Evolutionary conservation across 2,888 invertebrate genomes (phyloP).

Genomic region (Sarcophaga carnaria): DNA sequence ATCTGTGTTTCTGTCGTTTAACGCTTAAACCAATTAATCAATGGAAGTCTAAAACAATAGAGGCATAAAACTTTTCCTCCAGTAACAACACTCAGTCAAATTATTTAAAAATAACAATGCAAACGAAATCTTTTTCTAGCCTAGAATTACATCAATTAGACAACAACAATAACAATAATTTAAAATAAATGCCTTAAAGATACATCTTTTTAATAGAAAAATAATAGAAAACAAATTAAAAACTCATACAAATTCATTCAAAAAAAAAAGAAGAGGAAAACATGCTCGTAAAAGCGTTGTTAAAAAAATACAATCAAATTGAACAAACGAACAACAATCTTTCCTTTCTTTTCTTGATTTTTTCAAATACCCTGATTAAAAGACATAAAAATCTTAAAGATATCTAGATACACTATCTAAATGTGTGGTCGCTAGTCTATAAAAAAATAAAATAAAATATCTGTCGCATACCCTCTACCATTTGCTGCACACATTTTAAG

Average conservation of each 20-base stretch:
- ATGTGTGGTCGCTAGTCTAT: conserved; percentile 69
- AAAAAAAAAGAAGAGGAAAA: background rate
- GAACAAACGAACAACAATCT: background rate
- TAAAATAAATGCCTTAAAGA: conserved; percentile 9
- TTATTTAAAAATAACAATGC: no score
- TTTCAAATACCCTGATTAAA: conserved; percentile 43
- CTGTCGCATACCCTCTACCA: conserved; percentile 1
- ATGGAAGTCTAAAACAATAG: conserved; percentile 18
- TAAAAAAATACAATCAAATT: conserved; percentile 26
- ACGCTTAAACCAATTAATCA: background rate
- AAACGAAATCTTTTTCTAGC: background rate
- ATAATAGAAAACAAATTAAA: conserved; percentile 45
- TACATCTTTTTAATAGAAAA: background rate
- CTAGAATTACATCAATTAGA: conserved; percentile 35
- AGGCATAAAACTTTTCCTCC: background rate
- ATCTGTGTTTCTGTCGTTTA: no score
- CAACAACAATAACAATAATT: conserved; percentile 16
- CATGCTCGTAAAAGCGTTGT: background rate
- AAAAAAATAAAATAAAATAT: conserved; percentile 20
- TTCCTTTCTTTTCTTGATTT: background rate
- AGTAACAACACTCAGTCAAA: no score
- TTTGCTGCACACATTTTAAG: conserved; percentile 41
- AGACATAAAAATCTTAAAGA: conserved; percentile 42
- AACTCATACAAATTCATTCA: conserved; percentile 10
- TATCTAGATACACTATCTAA: conserved; percentile 61